These are phyloP conservation scores for Oligia fasciuncula DNA, from an alignment of 2,888 invertebrate species.

Conservation along the genomic window DNA sequence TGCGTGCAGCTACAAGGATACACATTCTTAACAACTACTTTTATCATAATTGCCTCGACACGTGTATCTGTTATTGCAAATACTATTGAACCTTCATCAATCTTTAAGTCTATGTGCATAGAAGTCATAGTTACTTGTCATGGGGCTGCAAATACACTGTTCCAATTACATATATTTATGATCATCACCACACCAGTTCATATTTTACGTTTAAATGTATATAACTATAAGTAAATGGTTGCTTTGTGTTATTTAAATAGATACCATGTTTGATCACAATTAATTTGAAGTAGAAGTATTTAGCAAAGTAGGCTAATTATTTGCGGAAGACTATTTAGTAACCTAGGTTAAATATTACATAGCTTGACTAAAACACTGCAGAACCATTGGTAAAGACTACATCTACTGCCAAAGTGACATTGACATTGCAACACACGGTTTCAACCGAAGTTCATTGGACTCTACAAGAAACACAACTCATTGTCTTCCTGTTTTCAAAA, in stretches of 20 bases:
- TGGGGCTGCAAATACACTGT: slow-evolving; percentile 9
- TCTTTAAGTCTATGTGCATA: slow-evolving; percentile 22
- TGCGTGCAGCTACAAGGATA: slow-evolving; percentile 47
- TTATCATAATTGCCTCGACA: slow-evolving; percentile 53
- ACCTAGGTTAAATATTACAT: neutral
- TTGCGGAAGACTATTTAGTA: neutral
- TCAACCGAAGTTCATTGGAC: slow-evolving; percentile 13
- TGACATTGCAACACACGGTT: slow-evolving; percentile 1
- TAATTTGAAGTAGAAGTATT: neutral
- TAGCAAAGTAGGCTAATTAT: neutral
- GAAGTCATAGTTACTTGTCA: slow-evolving; percentile 24
- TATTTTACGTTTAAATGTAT: slow-evolving; percentile 27
- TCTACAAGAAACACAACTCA: neutral
- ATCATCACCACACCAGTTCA: slow-evolving; percentile 15
- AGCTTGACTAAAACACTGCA: neutral
- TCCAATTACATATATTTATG: slow-evolving; percentile 43
- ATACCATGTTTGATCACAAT: neutral
- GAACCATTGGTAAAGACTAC: neutral
- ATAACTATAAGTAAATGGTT: neutral
- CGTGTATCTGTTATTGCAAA: slow-evolving; percentile 52
- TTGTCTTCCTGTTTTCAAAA: slow-evolving; percentile 23
- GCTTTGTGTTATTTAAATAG: neutral
- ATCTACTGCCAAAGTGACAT: neutral
- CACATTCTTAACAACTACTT: slow-evolving; percentile 49
- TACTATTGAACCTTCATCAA: slow-evolving; percentile 14